Evolutionary conservation across 2,888 invertebrate genomes (phyloP).

Genomic region (Platynereis dumerilii): DNA sequence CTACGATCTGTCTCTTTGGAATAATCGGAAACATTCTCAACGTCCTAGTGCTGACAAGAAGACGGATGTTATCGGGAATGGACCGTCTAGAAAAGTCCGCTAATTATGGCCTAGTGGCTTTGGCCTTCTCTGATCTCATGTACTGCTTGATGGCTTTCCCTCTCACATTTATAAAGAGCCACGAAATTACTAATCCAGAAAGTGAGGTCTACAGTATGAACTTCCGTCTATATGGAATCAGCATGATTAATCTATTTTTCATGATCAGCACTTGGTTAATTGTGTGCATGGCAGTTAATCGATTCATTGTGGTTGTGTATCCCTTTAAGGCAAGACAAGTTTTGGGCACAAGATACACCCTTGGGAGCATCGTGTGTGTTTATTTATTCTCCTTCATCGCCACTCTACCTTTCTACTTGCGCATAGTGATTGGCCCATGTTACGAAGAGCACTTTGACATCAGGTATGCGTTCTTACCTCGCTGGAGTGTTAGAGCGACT

Average conservation of each 20-base stretch:
- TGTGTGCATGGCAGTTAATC: conserved; percentile 75
- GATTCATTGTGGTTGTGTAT: conserved; percentile 78
- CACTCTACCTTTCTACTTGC: conserved; percentile 68
- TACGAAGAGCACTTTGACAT: not conserved
- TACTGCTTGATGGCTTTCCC: conserved; percentile 67
- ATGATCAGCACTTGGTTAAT: conserved; percentile 79
- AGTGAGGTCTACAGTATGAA: conserved; percentile 62
- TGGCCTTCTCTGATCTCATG: conserved; percentile 79
- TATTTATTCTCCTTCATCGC: conserved; percentile 72
- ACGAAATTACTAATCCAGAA: conserved; percentile 66
- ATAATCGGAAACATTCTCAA: conserved; percentile 81
- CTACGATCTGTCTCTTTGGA: conserved; percentile 75
- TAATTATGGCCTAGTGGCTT: conserved; percentile 76
- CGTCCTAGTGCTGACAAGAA: conserved; percentile 76
- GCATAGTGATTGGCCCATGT: conserved; percentile 11
- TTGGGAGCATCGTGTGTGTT: conserved; percentile 71
- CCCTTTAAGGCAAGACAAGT: conserved; percentile 69
- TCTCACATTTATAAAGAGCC: conserved; percentile 60
- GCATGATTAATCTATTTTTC: conserved; percentile 60
- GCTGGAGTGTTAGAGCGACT: not conserved
- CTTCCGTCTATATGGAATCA: conserved; percentile 50
- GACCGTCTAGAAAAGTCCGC: conserved; percentile 80
- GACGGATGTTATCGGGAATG: conserved; percentile 53
- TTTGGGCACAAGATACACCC: conserved; percentile 68
- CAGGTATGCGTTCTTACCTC: conserved; percentile 10